Evolutionary conservation across 2,113 vertebrate species (phyloP), one percentile per base, ranked within the genome.

Genomic region (Anseranas semipalmata): DNA sequence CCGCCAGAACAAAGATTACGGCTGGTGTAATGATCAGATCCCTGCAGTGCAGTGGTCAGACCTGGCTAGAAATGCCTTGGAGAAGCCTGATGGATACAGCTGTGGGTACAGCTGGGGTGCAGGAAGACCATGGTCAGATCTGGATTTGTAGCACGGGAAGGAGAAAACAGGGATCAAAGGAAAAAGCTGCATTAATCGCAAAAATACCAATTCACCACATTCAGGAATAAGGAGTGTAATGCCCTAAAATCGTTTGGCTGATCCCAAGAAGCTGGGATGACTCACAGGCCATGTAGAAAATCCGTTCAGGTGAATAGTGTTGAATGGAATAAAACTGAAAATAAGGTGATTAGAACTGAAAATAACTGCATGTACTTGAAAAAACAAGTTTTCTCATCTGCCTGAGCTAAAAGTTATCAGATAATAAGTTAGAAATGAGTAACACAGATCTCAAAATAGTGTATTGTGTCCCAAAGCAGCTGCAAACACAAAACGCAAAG

Each of bases 11-110:
- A 41, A 75, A 62, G 21, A 52, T 7, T 39, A 50, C 48, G 45
- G 28, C 30, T 52, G 16, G 83, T 15, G 4, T n/a, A 45, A 43
- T 2, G 17, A 58, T 18, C 6, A 1, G 14, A 52, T 35, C 56
- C 55, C 72, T 27, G 58, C 7, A 32, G 65, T 0, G 4, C 53
- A 19, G 32, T 5, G 0, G 14, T 24, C 2, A 0, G 43, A 39
- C 32, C 0, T 0, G 24, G 39, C 20, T 93, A 71, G 50, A 24
- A 91, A 52, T 0, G 5, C 56, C 68, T 4, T 9, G 72, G 22
- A 91, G 19, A 22, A 85, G 10, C 27, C 41, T 76, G 41, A 19
- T 9, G 33, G 60, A 91, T 77, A 80, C 3, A 66, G 22, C 72
- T 66, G 43, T 5, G 20, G 25, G 43, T 20, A 56, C 21, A 59